Conservation (phyloP, 2,113 vertebrate genomes). For the Illadopsis cleaveri region DNA sequence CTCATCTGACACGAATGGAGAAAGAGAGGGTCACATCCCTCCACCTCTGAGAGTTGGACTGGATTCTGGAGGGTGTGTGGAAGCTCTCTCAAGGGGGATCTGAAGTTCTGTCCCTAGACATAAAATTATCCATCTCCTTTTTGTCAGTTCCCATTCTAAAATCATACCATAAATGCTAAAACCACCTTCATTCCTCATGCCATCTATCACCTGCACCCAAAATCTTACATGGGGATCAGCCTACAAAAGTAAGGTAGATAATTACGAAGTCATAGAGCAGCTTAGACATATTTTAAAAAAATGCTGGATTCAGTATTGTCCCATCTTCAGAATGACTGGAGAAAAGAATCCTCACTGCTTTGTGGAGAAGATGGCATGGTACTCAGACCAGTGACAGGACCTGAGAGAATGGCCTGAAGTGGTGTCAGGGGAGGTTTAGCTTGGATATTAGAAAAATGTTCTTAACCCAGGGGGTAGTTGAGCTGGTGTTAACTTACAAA, state of each 20-base stretch:
- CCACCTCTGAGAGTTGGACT: not conserved
- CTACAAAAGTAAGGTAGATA: not conserved
- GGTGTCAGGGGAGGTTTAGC: not conserved
- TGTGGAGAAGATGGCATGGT: fast-evolving
- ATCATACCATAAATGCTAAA: not conserved
- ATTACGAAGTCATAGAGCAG: not conserved
- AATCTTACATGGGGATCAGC: not conserved
- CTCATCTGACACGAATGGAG: not conserved
- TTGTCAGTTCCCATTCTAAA: not conserved
- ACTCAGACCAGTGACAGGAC: not conserved
- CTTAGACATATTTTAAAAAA: not conserved
- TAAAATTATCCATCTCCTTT: not conserved
- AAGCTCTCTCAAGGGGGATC: not conserved
- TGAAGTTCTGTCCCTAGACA: not conserved
- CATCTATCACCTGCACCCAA: not conserved
- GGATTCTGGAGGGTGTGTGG: not conserved
- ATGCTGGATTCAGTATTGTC: not conserved
- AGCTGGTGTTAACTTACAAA: not conserved
- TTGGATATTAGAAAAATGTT: not conserved
- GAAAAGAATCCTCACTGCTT: not conserved
- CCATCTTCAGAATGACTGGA: not conserved
- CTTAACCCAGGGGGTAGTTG: not conserved
- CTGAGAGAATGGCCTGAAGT: not conserved
- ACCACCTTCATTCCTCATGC: not conserved
- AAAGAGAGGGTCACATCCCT: not conserved